phyloP scores from a whole-genome alignment of 2,797 vertebrate genomes.

The Chelmon rostratus region DNA sequence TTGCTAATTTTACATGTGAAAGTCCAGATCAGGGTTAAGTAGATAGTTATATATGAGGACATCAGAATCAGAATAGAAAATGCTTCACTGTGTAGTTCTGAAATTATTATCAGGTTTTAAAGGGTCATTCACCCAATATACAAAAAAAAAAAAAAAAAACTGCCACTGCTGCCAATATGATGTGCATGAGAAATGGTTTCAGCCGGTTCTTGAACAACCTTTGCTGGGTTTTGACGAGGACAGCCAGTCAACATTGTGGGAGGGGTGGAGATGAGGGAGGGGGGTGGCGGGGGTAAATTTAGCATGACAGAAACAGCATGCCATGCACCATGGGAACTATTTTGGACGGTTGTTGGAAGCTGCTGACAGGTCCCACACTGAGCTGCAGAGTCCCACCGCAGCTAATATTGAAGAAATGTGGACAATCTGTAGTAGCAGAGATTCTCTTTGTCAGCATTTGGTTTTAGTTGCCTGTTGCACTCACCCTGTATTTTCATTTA shows the following conservation, averaged over 20 bases:
- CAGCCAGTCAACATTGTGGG: not conserved
- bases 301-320: slow-evolving; percentile 30
- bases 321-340: slow-evolving; percentile 11
- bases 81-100: too few species aligned
- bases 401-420: not conserved
- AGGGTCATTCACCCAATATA: too few species aligned
- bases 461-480: too few species aligned
- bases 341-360: slow-evolving; percentile 7
- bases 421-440: not conserved
- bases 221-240: not conserved
- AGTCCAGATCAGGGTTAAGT: too few species aligned
- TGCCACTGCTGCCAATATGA: too few species aligned
- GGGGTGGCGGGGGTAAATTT: slow-evolving; percentile 22
- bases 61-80: too few species aligned
- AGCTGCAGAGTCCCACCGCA: not conserved
- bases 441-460: too few species aligned
- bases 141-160: too few species aligned
- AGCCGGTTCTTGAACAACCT: not conserved
- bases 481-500: too few species aligned
- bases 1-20: not conserved
- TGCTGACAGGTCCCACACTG: slow-evolving; percentile 13
- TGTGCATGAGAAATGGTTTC: too few species aligned
- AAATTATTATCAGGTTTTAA: too few species aligned
- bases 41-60: too few species aligned
- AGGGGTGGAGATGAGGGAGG: not conserved